These are phyloP conservation scores for Drosophila mettleri DNA, from an alignment of 2,888 invertebrate species.

Conservation along the genomic window DNA sequence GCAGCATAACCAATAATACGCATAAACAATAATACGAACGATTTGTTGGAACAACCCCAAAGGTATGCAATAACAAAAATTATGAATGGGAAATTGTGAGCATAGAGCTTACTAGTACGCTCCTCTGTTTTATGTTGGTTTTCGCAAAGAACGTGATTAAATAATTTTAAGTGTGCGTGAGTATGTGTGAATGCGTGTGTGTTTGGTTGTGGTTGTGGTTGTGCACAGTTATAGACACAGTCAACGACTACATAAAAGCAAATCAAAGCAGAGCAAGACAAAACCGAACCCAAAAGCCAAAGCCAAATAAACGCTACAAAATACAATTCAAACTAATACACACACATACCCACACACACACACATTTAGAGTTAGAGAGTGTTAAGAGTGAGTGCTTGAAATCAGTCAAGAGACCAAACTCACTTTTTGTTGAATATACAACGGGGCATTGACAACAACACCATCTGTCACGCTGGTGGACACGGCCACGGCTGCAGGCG, in stretches of 20 bases:
- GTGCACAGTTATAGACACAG: slow-evolving; percentile 36
- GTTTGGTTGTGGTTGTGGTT: slow-evolving; percentile 20
- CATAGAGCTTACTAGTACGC: slow-evolving; percentile 18
- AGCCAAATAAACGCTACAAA: slow-evolving; percentile 64
- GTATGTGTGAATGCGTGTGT: slow-evolving; percentile 21
- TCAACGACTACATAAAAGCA: slow-evolving; percentile 40
- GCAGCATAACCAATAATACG: too few relatives aligned
- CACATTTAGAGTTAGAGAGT: slow-evolving; percentile 16
- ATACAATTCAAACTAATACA: slow-evolving; percentile 51
- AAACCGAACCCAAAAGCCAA: slow-evolving; percentile 53
- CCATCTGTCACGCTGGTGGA: slow-evolving; percentile 70
- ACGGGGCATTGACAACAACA: slow-evolving; percentile 67
- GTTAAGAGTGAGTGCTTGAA: slow-evolving; percentile 8
- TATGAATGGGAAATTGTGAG: slow-evolving; percentile 46
- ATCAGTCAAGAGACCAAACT: slow-evolving; percentile 45
- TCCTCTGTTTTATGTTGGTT: slow-evolving; percentile 27
- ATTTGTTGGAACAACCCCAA: slow-evolving; percentile 54
- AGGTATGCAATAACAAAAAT: slow-evolving; percentile 73
- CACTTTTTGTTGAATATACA: slow-evolving; percentile 84
- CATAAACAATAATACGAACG: slow-evolving; percentile 42
- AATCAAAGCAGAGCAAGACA: slow-evolving; percentile 51
- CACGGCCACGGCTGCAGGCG: slow-evolving; percentile 67
- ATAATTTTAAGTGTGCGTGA: slow-evolving; percentile 35
- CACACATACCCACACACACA: slow-evolving; percentile 19
- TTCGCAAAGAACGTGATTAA: slow-evolving; percentile 55